These are phyloP conservation scores for Pilophorus perplexus DNA, from an alignment of 2,888 invertebrate genomes.

Conservation along the genomic window DNA sequence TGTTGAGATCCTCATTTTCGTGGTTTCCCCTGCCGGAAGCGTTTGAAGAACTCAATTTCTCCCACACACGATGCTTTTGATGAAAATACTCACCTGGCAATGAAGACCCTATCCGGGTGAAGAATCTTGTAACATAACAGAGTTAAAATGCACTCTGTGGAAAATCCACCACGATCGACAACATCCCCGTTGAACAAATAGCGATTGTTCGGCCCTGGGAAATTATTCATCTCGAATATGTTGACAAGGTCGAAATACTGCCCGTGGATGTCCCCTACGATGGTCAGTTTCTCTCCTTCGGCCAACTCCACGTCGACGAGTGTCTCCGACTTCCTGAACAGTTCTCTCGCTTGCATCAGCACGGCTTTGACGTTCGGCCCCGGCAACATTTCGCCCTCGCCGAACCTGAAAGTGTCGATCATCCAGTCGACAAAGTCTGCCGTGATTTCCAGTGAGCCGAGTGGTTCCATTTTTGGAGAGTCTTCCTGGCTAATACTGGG, in stretches of 20 bases:
- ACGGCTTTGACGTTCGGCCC: neutral
- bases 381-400: neutral
- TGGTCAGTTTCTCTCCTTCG: constrained; percentile 11
- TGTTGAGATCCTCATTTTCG: constrained; percentile 21
- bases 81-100: no score
- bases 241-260: constrained; percentile 31
- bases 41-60: no score
- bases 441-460: no score
- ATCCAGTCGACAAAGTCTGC: neutral
- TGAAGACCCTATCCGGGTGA: constrained; percentile 14
- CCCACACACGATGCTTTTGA: no score
- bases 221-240: constrained; percentile 32
- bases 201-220: constrained; percentile 4
- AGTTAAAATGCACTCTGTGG: constrained; percentile 26
- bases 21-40: constrained; percentile 39
- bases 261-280: constrained; percentile 37
- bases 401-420: constrained; percentile 3
- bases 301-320: constrained; percentile 12
- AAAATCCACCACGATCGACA: constrained; percentile 23
- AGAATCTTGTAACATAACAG: constrained; percentile 32
- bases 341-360: neutral
- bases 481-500: no score
- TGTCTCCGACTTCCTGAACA: neutral
- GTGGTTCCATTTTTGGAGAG: no score
- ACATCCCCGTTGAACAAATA: constrained; percentile 38